Evolutionary conservation across 2,113 vertebrate species (phyloP).

Genomic region (Megaptera novaeangliae): DNA sequence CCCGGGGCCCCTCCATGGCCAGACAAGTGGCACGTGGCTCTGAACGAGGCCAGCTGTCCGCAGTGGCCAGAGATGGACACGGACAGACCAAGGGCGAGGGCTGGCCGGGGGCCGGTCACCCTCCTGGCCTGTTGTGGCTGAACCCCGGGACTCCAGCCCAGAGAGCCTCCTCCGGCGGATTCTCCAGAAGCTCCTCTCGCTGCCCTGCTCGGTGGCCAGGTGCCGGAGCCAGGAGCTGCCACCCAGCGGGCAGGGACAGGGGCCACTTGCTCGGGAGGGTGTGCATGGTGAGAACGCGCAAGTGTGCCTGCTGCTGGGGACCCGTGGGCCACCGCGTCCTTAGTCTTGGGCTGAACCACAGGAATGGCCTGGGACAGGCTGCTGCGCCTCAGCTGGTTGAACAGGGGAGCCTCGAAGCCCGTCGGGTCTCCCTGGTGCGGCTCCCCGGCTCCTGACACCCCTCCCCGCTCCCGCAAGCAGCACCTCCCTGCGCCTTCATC

Average conservation of each 20-base stretch:
- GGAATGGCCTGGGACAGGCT: neutral
- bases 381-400: neutral
- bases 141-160: too few species aligned
- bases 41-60: neutral
- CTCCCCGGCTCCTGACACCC: neutral
- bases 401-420: too few species aligned
- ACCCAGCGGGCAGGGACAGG: neutral
- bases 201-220: neutral
- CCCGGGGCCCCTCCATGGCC: fast-evolving
- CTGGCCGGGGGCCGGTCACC: neutral
- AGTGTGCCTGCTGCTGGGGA: neutral
- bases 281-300: neutral
- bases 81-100: neutral
- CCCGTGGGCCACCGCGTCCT: fast-evolving
- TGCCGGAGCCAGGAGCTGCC: neutral
- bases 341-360: neutral
- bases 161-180: neutral
- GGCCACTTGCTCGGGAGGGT: neutral
- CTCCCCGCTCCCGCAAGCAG: neutral
- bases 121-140: neutral
- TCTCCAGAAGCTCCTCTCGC: neutral
- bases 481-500: neutral
- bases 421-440: neutral
- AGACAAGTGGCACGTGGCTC: neutral
- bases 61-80: neutral